phyloP scores from a whole-genome alignment of 1,140 invertebrate species.

The Zaprionus vittiger region DNA sequence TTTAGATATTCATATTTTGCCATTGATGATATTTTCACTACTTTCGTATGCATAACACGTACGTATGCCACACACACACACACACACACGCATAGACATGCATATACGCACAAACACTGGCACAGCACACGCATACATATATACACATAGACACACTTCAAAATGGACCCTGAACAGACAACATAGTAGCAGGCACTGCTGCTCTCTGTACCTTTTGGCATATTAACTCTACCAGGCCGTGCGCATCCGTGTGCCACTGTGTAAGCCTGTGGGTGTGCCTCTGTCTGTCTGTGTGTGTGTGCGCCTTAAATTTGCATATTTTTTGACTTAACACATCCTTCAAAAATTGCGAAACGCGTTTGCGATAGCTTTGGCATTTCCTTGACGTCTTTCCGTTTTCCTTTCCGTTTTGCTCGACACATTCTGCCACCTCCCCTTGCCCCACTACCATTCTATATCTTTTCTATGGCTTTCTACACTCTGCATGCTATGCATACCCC shows the following conservation, averaged over 20 bases:
- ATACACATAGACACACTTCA: constrained; percentile 9
- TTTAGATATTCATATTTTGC: constrained; percentile 82
- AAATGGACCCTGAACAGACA: too few relatives aligned
- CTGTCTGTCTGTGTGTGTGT: constrained; percentile 8
- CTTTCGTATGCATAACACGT: constrained; percentile 81
- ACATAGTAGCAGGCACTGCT: neutral
- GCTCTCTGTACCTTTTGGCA: constrained; percentile 52
- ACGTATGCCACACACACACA: constrained; percentile 52
- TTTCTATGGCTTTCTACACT: too few relatives aligned
- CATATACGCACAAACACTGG: too few relatives aligned
- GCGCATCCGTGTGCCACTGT: constrained; percentile 14
- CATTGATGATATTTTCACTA: constrained; percentile 82
- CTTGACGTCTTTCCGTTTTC: constrained; percentile 75
- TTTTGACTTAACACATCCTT: constrained; percentile 83
- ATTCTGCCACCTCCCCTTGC: neutral
- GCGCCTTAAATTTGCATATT: constrained; percentile 74
- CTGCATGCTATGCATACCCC: neutral
- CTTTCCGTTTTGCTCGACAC: constrained; percentile 42
- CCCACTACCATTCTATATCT: too few relatives aligned
- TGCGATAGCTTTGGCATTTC: constrained; percentile 82
- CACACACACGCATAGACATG: neutral
- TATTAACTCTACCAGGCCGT: constrained; percentile 68
- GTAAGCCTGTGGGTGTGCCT: constrained; percentile 10
- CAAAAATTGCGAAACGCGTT: constrained; percentile 81
- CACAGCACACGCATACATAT: constrained; percentile 15